These are phyloP conservation scores for Chloropsis cyanopogon DNA, from an alignment of 2,113 vertebrate species.

Conservation along the genomic window DNA sequence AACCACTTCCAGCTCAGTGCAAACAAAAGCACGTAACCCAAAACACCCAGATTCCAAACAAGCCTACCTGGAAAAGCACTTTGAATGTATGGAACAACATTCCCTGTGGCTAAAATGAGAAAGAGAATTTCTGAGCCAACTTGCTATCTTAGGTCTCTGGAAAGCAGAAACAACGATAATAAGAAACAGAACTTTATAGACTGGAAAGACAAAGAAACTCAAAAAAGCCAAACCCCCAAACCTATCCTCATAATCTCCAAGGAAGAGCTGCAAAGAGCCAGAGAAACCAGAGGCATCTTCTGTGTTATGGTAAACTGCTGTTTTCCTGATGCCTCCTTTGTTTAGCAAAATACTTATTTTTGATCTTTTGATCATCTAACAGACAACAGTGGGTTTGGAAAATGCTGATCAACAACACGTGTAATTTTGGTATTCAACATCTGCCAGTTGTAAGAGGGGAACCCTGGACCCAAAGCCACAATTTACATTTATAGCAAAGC, in stretches of 20 bases:
- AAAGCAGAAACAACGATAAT: constrained; percentile 25
- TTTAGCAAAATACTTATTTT: neutral
- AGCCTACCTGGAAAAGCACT: constrained; percentile 26
- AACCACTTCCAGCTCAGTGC: neutral
- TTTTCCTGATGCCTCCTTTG: neutral
- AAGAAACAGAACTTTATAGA: constrained; percentile 29
- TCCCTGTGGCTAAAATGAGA: constrained; percentile 42
- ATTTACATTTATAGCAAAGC: neutral
- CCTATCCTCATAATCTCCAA: neutral
- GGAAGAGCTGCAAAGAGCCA: neutral
- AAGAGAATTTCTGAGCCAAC: constrained; percentile 14
- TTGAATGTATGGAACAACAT: neutral
- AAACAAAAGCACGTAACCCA: neutral
- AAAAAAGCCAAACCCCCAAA: neutral
- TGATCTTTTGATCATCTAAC: constrained; percentile 8
- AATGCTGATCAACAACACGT: neutral
- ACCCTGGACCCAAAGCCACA: neutral
- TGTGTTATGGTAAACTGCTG: neutral
- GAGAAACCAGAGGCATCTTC: neutral
- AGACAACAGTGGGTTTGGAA: neutral
- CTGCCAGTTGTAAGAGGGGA: neutral
- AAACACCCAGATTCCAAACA: neutral
- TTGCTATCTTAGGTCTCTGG: constrained; percentile 26
- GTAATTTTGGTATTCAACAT: neutral
- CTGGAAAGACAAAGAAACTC: neutral